Percentiles rank a stretch among this genome's conserved stretches.
These are phyloP conservation scores for Florisuga fusca DNA, from an alignment of 2,797 vertebrate genomes.

Conservation along the genomic window DNA sequence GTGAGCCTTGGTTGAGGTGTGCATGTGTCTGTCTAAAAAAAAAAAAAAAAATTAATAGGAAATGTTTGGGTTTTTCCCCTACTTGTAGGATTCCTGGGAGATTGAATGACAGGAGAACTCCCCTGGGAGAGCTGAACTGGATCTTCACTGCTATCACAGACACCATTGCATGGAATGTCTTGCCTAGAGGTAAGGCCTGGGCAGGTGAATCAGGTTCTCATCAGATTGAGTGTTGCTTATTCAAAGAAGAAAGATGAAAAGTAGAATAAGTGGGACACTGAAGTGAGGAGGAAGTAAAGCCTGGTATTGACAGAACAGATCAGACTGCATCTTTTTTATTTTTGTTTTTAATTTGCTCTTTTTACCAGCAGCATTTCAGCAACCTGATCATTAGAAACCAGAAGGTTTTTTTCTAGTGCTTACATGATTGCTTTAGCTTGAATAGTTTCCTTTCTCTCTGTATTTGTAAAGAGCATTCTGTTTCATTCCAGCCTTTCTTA, in stretches of 20 bases:
- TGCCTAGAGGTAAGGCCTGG: constrained; percentile 89
- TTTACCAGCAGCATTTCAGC: not conserved
- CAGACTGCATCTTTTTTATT: not conserved
- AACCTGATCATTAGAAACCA: not conserved
- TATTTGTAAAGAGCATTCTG: not conserved
- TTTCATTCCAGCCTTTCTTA: not conserved
- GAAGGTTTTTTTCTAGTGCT: not conserved
- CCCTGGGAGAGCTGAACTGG: constrained; percentile 98
- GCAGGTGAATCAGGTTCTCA: not conserved
- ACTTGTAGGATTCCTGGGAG: constrained; percentile 91
- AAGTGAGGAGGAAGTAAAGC: not conserved
- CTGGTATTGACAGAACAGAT: not conserved
- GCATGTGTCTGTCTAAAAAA: not conserved
- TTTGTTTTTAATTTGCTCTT: not conserved
- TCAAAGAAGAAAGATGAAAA: not conserved
- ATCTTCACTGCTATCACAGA: constrained; percentile 99
- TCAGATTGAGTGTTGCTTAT: not conserved
- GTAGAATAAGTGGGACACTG: not conserved
- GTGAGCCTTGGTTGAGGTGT: not conserved
- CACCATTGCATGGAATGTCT: constrained; percentile 98
- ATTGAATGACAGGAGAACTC: constrained; percentile 96
- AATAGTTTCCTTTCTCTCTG: not conserved
- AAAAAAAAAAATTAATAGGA: not conserved
- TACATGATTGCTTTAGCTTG: not conserved
- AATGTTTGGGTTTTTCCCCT: not conserved